Evolutionary conservation across 1,140 invertebrate genomes (phyloP).

Genomic region (Forficula auricularia): DNA sequence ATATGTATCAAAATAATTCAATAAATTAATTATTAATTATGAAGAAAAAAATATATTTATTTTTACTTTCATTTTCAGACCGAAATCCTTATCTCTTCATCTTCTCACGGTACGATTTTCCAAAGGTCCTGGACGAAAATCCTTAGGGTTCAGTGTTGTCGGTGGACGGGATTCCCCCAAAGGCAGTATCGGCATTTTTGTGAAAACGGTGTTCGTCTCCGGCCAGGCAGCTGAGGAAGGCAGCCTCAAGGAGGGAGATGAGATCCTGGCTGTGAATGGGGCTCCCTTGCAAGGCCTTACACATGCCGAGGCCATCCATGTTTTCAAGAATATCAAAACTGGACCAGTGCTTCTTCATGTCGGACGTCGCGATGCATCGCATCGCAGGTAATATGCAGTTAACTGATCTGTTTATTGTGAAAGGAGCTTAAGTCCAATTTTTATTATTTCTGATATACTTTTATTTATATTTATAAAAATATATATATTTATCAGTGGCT

Average conservation of each 20-base stretch:
- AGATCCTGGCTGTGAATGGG: constrained; percentile 75
- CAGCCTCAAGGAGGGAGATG: constrained; percentile 72
- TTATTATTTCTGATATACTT: too few species aligned
- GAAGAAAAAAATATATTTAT: too few species aligned
- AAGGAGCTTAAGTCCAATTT: too few species aligned
- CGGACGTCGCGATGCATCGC: constrained; percentile 42
- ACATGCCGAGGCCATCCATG: constrained; percentile 64
- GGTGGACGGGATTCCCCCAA: constrained; percentile 76
- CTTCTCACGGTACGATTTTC: constrained; percentile 39
- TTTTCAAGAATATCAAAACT: constrained; percentile 66
- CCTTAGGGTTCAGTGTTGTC: constrained; percentile 79
- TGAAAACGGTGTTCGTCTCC: constrained; percentile 73
- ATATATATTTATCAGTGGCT: too few species aligned
- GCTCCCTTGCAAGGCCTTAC: constrained; percentile 62
- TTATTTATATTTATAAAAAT: too few species aligned
- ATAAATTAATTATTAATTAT: too few species aligned
- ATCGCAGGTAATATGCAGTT: constrained; percentile 27
- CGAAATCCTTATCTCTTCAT: constrained; percentile 27
- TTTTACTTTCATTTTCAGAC: constrained; percentile 20
- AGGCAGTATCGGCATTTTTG: constrained; percentile 49
- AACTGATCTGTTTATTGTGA: too few species aligned
- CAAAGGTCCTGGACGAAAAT: constrained; percentile 63
- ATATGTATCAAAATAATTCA: too few species aligned
- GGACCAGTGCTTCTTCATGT: constrained; percentile 60
- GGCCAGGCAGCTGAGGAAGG: constrained; percentile 77